These are phyloP conservation scores for Trinectes maculatus DNA, from an alignment of 2,113 vertebrate species.

Conservation along the genomic window DNA sequence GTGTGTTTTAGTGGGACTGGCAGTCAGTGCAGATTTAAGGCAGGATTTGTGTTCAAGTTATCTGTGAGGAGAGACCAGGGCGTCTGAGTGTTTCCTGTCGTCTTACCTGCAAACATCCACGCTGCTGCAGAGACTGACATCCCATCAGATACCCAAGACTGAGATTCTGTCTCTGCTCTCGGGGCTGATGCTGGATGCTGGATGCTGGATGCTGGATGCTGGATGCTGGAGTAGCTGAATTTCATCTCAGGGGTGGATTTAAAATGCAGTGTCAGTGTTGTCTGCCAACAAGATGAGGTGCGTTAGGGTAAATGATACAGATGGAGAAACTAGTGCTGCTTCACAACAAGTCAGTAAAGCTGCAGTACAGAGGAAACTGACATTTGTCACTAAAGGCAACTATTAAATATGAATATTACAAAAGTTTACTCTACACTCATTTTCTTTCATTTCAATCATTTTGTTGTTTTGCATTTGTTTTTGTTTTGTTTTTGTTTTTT, in stretches of 20 bases:
- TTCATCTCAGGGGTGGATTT: slow-evolving; percentile 6
- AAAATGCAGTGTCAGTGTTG: too few species aligned
- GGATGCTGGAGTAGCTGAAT: background rate
- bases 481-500: too few species aligned
- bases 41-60: too few species aligned
- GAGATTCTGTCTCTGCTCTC: background rate
- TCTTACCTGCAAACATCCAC: slow-evolving; percentile 14
- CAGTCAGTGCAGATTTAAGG: slow-evolving; percentile 16
- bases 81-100: slow-evolving; percentile 19
- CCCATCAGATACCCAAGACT: slow-evolving; percentile 11
- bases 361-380: slow-evolving; percentile 3
- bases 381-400: background rate
- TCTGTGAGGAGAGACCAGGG: too few species aligned
- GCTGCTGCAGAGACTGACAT: slow-evolving; percentile 2
- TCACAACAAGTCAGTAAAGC: background rate
- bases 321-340: background rate
- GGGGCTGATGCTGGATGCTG: background rate
- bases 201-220: too few species aligned
- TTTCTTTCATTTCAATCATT: too few species aligned
- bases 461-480: too few species aligned
- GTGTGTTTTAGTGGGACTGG: slow-evolving; percentile 15
- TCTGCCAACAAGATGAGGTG: slow-evolving; percentile 4
- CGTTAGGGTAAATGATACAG: background rate
- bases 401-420: background rate
- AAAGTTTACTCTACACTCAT: too few species aligned